Evolutionary conservation across 2,888 invertebrate species (phyloP), one percentile per base, ranked within the genome.

Genomic region (Erebia ligea): DNA sequence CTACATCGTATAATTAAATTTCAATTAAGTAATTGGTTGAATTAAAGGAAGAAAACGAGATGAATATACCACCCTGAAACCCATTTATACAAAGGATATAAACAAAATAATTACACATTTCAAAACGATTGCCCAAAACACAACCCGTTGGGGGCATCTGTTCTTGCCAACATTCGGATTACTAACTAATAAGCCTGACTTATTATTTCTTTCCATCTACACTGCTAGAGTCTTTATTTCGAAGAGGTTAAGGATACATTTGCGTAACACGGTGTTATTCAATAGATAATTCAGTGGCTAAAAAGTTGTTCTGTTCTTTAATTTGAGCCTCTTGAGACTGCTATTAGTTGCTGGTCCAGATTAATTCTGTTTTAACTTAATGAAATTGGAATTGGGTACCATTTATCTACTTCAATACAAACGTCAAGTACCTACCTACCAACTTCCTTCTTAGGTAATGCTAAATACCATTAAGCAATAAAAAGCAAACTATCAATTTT

Each of bases 281-380:
- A 13, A 64, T 56, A 40, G 57, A 74, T 56, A 58, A 61, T 70
- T 75, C 63, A 67, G 59, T 73, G 76, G 75, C 73, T 76, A 78
- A 76, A 76, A 78, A 82, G 86, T 87, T 87, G 86, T 82, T 86
- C 85, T 89, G 89, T 89, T 90, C 87, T 90, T 87, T 85, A 92
- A 91, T 91, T 92, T 86, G 78, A 81, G 85, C 89, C 90, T 89
- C 91, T 91, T 84, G 90, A 91, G 87, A 86, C 82, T 82, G 76
- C 76, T 83, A 79, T 84, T 77, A 82, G 81, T 81, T 82, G 80
- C 82, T 78, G 80, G 82, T 81, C 80, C 78, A 89, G 87, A 91
- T 91, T 90, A 89, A 87, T 84, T 84, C 87, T 82, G 88, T 90
- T 84, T 85, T 79, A 80, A 87, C 84, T 84, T 87, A 89, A 89